Evolutionary conservation across 2,113 vertebrate genomes (phyloP), one percentile per base, ranked within the genome.

Genomic region (Pelecanus crispus): DNA sequence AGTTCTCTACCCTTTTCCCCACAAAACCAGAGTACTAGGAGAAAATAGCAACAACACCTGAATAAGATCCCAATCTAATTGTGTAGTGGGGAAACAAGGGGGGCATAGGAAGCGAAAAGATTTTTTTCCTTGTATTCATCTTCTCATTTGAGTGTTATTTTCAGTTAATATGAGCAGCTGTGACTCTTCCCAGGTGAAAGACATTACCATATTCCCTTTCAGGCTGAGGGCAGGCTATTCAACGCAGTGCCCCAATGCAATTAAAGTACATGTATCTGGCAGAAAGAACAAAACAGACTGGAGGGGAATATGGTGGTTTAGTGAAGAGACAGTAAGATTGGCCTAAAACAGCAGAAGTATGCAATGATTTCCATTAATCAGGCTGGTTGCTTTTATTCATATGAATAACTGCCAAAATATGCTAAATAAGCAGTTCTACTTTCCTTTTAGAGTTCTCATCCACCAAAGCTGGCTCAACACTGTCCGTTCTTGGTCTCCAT

Each of bases 61-160:
- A 85, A 26, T 38, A 53, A 17, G 2, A 71, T 45, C 34, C 31
- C 36, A 85, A 12, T 4, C 31, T 49, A 81, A 52, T 2, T 34
- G 11, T 9, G 17, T 29, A 75, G 11, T 10, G 11, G 9, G 73
- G 31, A 91, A 91, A 65, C 10, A 44, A 40, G 3, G 2, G 4
- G 8, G 4, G 1, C 2, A 0, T 9, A 2, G 17, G 10, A 11
- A 44, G 6, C 68, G 1, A 36, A 73, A 55, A 59, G 4, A 3
- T 20, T 20, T 40, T 36, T 34, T 45, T 36, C 17, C 44, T 68
- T 52, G 7, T 50, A 53, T 56, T 79, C 5, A 11, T 56, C 24
- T 59, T 72, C 38, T 63, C 40, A 66, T 12, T 17, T 71, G n/a
- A 49, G 11, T 26, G 31, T 40, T 90, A 53, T 80, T 77, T 86